These are phyloP conservation scores for Microctonus aethiopoides DNA, from an alignment of 2,888 invertebrate genomes.

Conservation along the genomic window DNA sequence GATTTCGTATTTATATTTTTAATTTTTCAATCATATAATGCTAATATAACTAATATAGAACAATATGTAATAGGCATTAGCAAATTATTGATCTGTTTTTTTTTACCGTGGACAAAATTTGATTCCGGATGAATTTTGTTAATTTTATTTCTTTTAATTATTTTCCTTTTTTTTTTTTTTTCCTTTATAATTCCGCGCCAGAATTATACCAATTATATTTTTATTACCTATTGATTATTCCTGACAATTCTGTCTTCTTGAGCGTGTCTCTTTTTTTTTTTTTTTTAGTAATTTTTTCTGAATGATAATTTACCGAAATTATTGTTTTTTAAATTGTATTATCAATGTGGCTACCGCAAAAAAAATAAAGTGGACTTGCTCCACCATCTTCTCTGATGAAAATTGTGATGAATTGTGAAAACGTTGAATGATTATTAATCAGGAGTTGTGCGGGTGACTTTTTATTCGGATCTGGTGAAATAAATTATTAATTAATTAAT, in stretches of 20 bases:
- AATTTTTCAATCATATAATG: conserved; percentile 38
- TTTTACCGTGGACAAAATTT: conserved; percentile 29
- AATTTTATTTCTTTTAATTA: conserved; percentile 22
- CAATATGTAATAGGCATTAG: conserved; percentile 33
- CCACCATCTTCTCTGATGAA: conserved; percentile 29
- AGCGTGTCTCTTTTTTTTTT: conserved; percentile 20
- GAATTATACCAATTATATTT: conserved; percentile 43
- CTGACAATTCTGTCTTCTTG: conserved; percentile 41
- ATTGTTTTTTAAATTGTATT: not conserved
- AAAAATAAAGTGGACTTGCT: no score
- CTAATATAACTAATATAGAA: conserved; percentile 38
- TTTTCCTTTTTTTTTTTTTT: conserved; percentile 28
- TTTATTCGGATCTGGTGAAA: conserved; percentile 30
- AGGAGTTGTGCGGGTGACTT: conserved; percentile 34
- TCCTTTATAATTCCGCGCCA: conserved; percentile 38
- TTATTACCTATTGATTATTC: conserved; percentile 23
- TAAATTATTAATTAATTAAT: not conserved
- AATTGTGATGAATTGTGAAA: conserved; percentile 36
- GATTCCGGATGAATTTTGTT: conserved; percentile 10
- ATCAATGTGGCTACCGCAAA: conserved; percentile 30
- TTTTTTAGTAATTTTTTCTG: not conserved
- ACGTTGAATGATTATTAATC: conserved; percentile 36
- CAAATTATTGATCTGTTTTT: conserved; percentile 32
- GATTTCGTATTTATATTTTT: conserved; percentile 56
- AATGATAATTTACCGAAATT: not conserved